Base-by-base conservation (phyloP, 2,888 invertebrate species). In the Trissonchulus sp. region DNA sequence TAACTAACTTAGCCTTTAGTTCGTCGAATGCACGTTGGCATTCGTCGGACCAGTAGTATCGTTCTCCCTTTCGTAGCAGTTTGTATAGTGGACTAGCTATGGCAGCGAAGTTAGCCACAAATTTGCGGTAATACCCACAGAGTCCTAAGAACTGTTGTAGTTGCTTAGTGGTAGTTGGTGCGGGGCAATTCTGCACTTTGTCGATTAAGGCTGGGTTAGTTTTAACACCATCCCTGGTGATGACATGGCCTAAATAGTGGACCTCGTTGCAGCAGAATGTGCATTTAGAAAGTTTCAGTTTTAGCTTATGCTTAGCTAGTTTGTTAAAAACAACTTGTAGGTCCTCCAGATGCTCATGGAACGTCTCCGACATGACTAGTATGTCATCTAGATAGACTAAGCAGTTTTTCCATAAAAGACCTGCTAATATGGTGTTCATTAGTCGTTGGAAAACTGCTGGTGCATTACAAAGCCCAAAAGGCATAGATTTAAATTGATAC, bases 351-450 rank as follows among this genome's bases (percentile, higher is more conserved):
- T 79, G 77, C 37, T 78, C 76, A 23, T 78, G 76, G 68, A 79
- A 79, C 1, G 74, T 76, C 36, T 76, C 48, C 1, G 78, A 76
- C 38, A 75, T 78, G 0, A 80, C 76, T 8, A 81, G 74, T 0
- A 79, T 76, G 68, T 82, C 79, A 37, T 81, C 79, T 1, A 80
- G 37, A 71, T 81, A 81, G 23, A 79, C 76, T 2, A 80, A 62
- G n/a, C 77, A 76, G 1, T 72, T 76, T 1, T 75, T 72, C 76
- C 77, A 79, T n/a, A 78, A 75, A 1, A 78, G 68, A 1, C 76
- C 77, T 18, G 65, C 65, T 34, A 65, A 65, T 65, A 34, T 28
- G 8, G 30, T 65, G 15, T 65, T 34, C 65, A 65, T 65, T 15
- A 65, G 65, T 28, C 30, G 3, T 65, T 65, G 65, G n/a, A 65